A percentile compares a stretch with the other conserved stretches of the same genome.
These are phyloP conservation scores for Corythaixoides concolor DNA, from an alignment of 2,113 vertebrate genomes.

Conservation along the genomic window DNA sequence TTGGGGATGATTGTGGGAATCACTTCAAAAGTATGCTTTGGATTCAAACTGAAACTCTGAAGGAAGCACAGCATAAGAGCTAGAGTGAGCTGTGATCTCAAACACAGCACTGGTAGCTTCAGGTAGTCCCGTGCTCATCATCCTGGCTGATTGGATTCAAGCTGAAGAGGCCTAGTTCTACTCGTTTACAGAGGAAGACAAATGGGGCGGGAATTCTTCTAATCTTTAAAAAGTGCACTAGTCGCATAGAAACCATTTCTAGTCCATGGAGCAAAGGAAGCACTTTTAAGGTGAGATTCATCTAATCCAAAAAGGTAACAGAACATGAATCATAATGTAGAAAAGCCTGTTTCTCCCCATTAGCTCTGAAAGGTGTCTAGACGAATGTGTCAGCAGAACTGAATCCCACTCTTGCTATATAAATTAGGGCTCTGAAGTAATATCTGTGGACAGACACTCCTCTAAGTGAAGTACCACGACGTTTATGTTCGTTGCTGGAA, in stretches of 20 bases:
- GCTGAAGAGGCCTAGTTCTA: neutral
- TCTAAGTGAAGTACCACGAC: neutral
- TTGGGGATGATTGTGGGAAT: neutral
- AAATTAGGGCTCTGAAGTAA: neutral
- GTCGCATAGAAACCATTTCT: neutral
- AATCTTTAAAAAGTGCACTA: neutral
- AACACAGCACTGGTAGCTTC: neutral
- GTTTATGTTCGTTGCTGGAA: neutral
- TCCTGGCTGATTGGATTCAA: neutral
- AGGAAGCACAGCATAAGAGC: neutral
- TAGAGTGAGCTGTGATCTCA: neutral
- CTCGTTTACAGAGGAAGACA: neutral
- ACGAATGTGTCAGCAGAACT: neutral
- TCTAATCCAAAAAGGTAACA: neutral
- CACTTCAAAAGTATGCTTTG: neutral
- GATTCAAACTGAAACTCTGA: neutral
- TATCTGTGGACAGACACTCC: neutral
- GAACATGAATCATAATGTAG: neutral
- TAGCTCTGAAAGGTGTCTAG: neutral
- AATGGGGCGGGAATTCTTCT: neutral
- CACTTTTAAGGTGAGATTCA: neutral
- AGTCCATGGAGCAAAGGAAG: neutral
- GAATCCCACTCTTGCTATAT: neutral
- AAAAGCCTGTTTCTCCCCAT: neutral
- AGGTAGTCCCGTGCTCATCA: neutral